Percentiles rank a stretch among this genome's conserved stretches.
Conservation (phyloP, 2,113 vertebrate genomes). For the Scartelaos histophorus region DNA sequence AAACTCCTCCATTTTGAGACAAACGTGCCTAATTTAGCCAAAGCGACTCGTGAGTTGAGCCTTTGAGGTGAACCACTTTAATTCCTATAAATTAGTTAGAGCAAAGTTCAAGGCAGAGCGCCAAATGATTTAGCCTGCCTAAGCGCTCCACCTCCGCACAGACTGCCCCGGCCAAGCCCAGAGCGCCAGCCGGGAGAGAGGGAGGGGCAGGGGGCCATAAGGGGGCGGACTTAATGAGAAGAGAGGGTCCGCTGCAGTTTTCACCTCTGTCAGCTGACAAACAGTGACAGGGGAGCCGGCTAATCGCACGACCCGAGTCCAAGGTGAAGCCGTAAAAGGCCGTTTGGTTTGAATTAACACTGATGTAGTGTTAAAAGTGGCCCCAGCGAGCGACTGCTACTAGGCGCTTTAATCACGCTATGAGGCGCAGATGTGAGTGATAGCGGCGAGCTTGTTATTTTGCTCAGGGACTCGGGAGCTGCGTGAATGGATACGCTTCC, state of each 20-base stretch:
- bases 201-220: slow-evolving; percentile 17
- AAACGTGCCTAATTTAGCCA: slow-evolving; percentile 44
- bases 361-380: slow-evolving; percentile 45
- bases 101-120: slow-evolving; percentile 70
- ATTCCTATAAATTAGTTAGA: slow-evolving; percentile 76
- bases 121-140: slow-evolving; percentile 70
- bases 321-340: slow-evolving; percentile 57
- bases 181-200: slow-evolving; percentile 30
- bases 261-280: slow-evolving; percentile 42
- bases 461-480: slow-evolving; percentile 64
- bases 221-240: slow-evolving; percentile 40
- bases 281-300: slow-evolving; percentile 41
- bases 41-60: slow-evolving; percentile 43
- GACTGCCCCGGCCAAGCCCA: slow-evolving; percentile 47
- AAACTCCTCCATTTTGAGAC: slow-evolving; percentile 7
- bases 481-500: slow-evolving; percentile 63
- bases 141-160: slow-evolving; percentile 68
- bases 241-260: slow-evolving; percentile 30
- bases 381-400: slow-evolving; percentile 42
- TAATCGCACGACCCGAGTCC: slow-evolving; percentile 29
- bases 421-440: slow-evolving; percentile 67
- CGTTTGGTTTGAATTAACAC: slow-evolving; percentile 58
- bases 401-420: slow-evolving; percentile 64
- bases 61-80: slow-evolving; percentile 65
- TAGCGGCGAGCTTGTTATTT: slow-evolving; percentile 68